Conservation (phyloP, 2,888 invertebrate genomes). For the Catocala sponsa region DNA sequence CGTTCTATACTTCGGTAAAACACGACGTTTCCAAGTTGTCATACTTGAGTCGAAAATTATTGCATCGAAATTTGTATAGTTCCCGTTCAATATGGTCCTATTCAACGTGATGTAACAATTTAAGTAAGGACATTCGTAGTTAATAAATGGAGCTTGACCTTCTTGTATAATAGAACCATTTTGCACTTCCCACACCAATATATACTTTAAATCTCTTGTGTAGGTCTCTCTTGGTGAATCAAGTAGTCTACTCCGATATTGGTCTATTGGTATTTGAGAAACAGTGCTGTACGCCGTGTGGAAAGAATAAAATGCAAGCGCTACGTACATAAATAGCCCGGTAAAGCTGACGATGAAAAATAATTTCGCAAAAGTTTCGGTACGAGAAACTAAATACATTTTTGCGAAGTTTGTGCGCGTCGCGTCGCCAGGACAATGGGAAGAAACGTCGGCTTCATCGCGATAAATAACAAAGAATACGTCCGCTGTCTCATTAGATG, state of each 20-base stretch:
- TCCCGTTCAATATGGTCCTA: conserved; percentile 54
- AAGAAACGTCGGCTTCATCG: conserved; percentile 47
- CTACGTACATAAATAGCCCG: conserved; percentile 69
- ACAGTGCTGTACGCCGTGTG: conserved; percentile 62
- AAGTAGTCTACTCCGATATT: conserved; percentile 29
- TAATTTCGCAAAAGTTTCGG: conserved; percentile 69
- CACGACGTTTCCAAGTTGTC: conserved; percentile 49
- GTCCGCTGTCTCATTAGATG: conserved; percentile 53
- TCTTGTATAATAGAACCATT: conserved; percentile 23
- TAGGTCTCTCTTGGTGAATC: conserved; percentile 28
- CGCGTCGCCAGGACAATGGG: conserved; percentile 52
- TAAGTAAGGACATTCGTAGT: conserved; percentile 60
- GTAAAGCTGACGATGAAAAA: conserved; percentile 73
- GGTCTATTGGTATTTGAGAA: conserved; percentile 46
- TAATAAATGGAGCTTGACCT: conserved; percentile 63
- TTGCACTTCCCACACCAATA: conserved; percentile 66
- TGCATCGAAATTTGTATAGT: conserved; percentile 70
- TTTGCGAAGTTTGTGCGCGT: conserved; percentile 38
- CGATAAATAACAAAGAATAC: conserved; percentile 58
- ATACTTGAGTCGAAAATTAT: conserved; percentile 68
- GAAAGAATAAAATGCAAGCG: conserved; percentile 72
- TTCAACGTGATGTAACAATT: conserved; percentile 76
- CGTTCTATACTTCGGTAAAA: conserved; percentile 60
- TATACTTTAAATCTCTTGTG: conserved; percentile 63
- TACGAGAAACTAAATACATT: conserved; percentile 67